Conservation (phyloP, 2,797 vertebrate genomes). For the Acanthurus tractus region DNA sequence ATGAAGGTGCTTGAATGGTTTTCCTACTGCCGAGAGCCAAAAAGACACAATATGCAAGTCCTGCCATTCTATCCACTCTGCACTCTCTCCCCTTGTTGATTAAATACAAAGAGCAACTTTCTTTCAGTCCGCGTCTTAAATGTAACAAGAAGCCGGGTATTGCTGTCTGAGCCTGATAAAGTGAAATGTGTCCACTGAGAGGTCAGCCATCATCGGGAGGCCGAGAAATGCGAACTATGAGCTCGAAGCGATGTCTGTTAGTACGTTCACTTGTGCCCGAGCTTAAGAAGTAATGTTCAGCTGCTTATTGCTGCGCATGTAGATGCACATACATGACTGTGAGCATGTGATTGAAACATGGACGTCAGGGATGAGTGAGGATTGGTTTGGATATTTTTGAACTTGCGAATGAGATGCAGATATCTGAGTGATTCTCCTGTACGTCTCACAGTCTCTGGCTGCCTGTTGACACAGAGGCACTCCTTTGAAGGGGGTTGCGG, state of each 20-base stretch:
- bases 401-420: constrained; percentile 38
- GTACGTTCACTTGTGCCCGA: background rate
- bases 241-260: background rate
- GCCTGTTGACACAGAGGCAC: constrained; percentile 69
- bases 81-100: constrained; percentile 38
- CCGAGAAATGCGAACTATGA: constrained; percentile 7
- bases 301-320: constrained; percentile 33
- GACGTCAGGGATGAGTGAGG: background rate
- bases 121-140: constrained; percentile 39
- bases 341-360: constrained; percentile 2
- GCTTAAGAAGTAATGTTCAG: constrained; percentile 34
- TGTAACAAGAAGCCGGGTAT: constrained; percentile 51
- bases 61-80: constrained; percentile 17
- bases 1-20: constrained; percentile 33
- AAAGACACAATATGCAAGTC: constrained; percentile 43
- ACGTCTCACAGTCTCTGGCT: background rate
- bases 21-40: constrained; percentile 43
- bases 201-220: background rate
- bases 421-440: constrained; percentile 7
- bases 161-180: constrained; percentile 24
- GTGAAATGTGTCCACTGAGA: constrained; percentile 25
- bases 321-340: constrained; percentile 2
- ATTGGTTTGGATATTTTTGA: constrained; percentile 28
- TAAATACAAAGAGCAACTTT: constrained; percentile 45
- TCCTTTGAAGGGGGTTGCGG: constrained; percentile 61